Evolutionary conservation across 1,140 invertebrate genomes (phyloP), one percentile per base, ranked within the genome.

Genomic region (Penaeus japonicus): DNA sequence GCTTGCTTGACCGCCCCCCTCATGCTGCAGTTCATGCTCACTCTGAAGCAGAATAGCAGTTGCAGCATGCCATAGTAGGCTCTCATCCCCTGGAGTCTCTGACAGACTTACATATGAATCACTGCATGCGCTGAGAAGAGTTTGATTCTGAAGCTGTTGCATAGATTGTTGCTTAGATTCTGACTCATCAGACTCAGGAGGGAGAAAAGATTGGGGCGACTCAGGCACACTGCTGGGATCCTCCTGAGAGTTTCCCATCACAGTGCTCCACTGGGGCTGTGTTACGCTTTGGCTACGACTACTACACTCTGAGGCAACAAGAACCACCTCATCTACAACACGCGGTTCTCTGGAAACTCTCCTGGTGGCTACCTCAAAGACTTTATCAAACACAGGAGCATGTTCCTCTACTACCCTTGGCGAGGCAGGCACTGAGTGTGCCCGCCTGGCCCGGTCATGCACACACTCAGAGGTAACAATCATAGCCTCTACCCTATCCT

Each of bases 401-500:
- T 47, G 47, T 47, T n/a, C 55, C 30, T 88, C 80, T 7, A 83
- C 47, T 35, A 35, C 70, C 70, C 39, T 88, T 30, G 90, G 85
- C 84, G 85, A 85, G 55, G 90, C 62, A 39, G 90, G 90, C 53
- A 90, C 85, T 47, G 90, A 90, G 53, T 80, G 80, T 30, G 90
- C 81, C 35, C 90, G 79, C 62, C 84, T 89, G 57, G 78, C 85
- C 73, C 85, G 83, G 75, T 73, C 89, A 79, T 82, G 82, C 59
- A 90, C 87, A 70, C 77, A 32, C 47, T 90, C n/a, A 35, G 90
- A 90, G 30, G 83, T 77, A 32, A 89, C 88, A 73, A 90, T 75
- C 90, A 90, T 90, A 30, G 90, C 86, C 53, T 89, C 85, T 80
- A 90, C 85, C 83, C 77, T 90, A 85, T 90, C 87, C 75, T 84